These are phyloP conservation scores for Hetaerina titia DNA, from an alignment of 2,888 invertebrate genomes.

Conservation along the genomic window DNA sequence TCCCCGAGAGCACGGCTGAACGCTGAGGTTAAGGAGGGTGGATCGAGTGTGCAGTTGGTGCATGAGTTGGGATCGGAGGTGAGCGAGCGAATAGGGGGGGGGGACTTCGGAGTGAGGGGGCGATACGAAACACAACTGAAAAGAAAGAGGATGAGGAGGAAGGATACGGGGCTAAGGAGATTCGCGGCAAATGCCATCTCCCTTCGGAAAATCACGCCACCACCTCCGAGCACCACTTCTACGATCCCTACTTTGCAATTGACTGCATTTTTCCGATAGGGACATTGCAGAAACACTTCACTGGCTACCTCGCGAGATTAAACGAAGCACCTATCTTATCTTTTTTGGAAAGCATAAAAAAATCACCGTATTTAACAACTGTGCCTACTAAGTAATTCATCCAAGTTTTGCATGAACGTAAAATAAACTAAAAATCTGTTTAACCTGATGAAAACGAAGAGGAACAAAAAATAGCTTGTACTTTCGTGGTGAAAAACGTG, in stretches of 20 bases:
- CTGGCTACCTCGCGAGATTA: not conserved
- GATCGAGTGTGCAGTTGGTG: not conserved
- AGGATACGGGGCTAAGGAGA: not conserved
- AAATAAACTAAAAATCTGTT: no score
- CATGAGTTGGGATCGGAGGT: not conserved
- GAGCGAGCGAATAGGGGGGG: not conserved
- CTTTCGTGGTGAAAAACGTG: no score
- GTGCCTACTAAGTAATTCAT: no score
- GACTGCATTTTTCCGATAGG: not conserved
- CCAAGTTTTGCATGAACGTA: no score
- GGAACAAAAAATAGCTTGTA: no score
- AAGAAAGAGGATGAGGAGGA: not conserved
- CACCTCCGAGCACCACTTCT: not conserved
- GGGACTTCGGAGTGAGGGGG: not conserved
- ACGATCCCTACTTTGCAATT: not conserved
- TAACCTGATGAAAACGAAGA: no score
- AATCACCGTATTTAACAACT: no score
- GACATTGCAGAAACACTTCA: not conserved
- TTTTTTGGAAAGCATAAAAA: not conserved
- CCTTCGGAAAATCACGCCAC: not conserved
- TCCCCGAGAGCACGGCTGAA: not conserved
- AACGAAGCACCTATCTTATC: not conserved
- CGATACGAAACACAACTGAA: not conserved
- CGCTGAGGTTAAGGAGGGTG: not conserved
- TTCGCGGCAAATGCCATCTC: not conserved